Evolutionary conservation across 2,888 invertebrate species (phyloP), one percentile per base, ranked within the genome.

Genomic region (Adineta ricciae): DNA sequence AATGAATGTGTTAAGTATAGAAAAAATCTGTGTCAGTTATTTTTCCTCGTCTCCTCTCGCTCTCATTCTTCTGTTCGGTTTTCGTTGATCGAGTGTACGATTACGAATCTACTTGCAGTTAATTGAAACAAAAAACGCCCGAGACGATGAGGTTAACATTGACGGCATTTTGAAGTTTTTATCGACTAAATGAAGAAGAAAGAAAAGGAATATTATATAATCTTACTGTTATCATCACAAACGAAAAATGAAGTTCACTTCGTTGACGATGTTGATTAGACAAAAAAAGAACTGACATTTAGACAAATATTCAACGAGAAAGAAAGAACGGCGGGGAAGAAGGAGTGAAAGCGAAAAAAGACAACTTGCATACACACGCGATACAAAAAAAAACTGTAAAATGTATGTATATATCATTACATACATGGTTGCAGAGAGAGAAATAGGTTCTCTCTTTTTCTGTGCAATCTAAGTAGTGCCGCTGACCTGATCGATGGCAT

Each of bases 231-330:
- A 64, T 64, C 32, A 64, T 64, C 64, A 64, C 64, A 64, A 64
- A 32, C 32, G 32, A 32, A 64, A 32, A 64, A 64, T 16, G 27
- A 32, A 64, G 7, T 64, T 64, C 64, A 64, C 5, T 64, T 64
- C 32, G 64, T 64, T 64, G 64, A 64, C 32, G 64, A n/a, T 19
- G 32, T 64, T 64, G 64, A 32, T 64, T 64, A 64, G 7, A 32
- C n/a, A n/a, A 64, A 64, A 64, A 64, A 32, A 64, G 64, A 32
- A 32, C 64, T 64, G 64, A 64, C 64, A 64, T 64, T 64, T 64
- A 19, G 16, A 64, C 32, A 64, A 64, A 64, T 46, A 46, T 46
- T 19, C 32, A 64, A 14, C 14, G 11, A 32, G 32, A 32, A 5
- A 64, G 19, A 32, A 5, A 36, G 24, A 19, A 5, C 19, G n/a